Conservation (phyloP, 2,888 invertebrate genomes). For the Adelphocoris suturalis region DNA sequence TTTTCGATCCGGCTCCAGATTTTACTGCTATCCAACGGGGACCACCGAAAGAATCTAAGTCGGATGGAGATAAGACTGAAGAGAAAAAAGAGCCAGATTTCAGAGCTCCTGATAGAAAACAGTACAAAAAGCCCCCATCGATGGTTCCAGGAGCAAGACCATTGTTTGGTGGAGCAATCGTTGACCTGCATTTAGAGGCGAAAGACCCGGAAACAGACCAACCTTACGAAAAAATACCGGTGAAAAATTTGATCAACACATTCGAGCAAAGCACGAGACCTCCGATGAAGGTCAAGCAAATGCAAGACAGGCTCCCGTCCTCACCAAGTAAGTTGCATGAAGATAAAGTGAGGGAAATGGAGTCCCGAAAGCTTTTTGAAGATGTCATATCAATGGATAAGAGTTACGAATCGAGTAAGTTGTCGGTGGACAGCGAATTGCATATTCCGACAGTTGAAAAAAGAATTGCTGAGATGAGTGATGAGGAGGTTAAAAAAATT, state of each 20-base stretch:
- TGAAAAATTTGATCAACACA: slow-evolving; percentile 81
- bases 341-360: slow-evolving; percentile 48
- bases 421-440: slow-evolving; percentile 54
- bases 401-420: slow-evolving; percentile 48
- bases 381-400: slow-evolving; percentile 59
- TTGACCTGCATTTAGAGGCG: slow-evolving; percentile 71
- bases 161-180: slow-evolving; percentile 73
- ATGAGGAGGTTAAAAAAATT: slow-evolving; percentile 72
- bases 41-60: not conserved
- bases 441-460: slow-evolving; percentile 63
- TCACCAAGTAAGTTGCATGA: slow-evolving; percentile 41
- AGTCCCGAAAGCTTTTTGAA: slow-evolving; percentile 57
- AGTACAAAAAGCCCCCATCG: slow-evolving; percentile 76
- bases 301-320: slow-evolving; percentile 57
- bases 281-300: slow-evolving; percentile 80
- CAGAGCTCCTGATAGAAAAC: slow-evolving; percentile 64
- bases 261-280: slow-evolving; percentile 84
- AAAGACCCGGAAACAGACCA: slow-evolving; percentile 69
- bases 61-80: not conserved
- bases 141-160: slow-evolving; percentile 75
- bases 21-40: slow-evolving; percentile 56
- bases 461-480: slow-evolving; percentile 69
- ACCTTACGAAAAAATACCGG: slow-evolving; percentile 78
- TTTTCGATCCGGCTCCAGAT: slow-evolving; percentile 70
- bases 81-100: slow-evolving; percentile 64